These are phyloP conservation scores for Zosterops lateralis DNA, from an alignment of 2,113 vertebrate species.

Conservation along the genomic window DNA sequence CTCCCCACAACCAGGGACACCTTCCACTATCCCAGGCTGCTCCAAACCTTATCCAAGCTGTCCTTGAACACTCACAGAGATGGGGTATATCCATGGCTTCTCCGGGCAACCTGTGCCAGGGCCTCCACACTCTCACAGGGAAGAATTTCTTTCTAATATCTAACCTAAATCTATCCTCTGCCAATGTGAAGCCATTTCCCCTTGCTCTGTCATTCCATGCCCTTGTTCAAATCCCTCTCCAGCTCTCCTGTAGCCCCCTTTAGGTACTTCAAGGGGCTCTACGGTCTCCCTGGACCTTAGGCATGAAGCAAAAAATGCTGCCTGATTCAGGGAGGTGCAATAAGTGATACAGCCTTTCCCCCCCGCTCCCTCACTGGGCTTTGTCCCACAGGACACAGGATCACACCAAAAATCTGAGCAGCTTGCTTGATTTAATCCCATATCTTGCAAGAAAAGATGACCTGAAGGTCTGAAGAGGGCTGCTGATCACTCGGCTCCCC, in stretches of 20 bases:
- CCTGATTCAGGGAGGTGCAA: no score
- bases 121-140: not conserved
- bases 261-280: no score
- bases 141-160: not conserved
- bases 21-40: not conserved
- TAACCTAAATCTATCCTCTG: not conserved
- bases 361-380: not conserved
- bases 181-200: not conserved
- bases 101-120: not conserved
- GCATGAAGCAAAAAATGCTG: no score
- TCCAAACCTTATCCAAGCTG: not conserved
- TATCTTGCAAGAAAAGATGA: not conserved
- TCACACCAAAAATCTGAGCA: not conserved
- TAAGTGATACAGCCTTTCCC: no score
- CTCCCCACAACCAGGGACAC: not conserved
- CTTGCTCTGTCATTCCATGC: not conserved
- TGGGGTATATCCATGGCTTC: not conserved
- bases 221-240: not conserved
- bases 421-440: not conserved
- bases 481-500: not conserved
- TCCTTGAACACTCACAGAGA: not conserved
- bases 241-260: not conserved
- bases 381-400: not conserved
- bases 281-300: no score
- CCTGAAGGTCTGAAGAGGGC: not conserved